Evolutionary conservation across 2,888 invertebrate species (phyloP).

Genomic region (Pachycephus smyrnensis): DNA sequence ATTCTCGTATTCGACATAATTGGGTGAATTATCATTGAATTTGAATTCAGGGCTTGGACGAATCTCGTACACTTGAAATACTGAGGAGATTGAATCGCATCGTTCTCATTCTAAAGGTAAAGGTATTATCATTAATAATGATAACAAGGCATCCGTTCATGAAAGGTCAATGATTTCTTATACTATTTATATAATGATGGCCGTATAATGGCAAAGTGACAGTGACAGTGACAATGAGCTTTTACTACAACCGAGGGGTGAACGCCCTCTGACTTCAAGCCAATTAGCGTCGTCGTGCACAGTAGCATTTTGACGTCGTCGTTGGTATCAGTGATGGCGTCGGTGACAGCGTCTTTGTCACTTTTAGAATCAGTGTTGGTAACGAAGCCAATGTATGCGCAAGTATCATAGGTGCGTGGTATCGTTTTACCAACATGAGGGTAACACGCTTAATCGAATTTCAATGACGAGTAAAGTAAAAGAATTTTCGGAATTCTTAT

Average conservation of each 20-base stretch:
- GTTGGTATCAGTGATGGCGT: not conserved
- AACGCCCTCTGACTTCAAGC: slow-evolving; percentile 49
- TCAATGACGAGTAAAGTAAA: not conserved
- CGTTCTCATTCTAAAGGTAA: slow-evolving; percentile 91
- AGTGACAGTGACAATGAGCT: slow-evolving; percentile 42
- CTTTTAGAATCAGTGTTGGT: not conserved
- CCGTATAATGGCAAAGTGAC: not conserved
- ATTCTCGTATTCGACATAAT: not conserved
- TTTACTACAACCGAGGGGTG: slow-evolving; percentile 29
- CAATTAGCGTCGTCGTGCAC: slow-evolving; percentile 42
- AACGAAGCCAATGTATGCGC: not conserved
- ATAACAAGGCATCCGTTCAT: not conserved
- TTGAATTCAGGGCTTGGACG: slow-evolving; percentile 77
- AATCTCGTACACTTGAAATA: slow-evolving; percentile 92
- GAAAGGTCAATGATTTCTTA: not conserved
- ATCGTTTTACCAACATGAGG: not conserved
- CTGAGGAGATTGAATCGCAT: slow-evolving; percentile 91
- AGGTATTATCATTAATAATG: slow-evolving; percentile 25
- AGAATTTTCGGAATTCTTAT: not conserved
- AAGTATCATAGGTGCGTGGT: not conserved
- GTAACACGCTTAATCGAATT: not conserved
- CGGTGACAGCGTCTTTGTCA: not conserved
- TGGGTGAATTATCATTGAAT: not conserved
- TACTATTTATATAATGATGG: too few relatives aligned
- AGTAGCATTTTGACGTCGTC: not conserved